Percentiles rank a stretch among this genome's conserved stretches.
Conservation (phyloP, 2,113 vertebrate species). For the Natator depressus region DNA sequence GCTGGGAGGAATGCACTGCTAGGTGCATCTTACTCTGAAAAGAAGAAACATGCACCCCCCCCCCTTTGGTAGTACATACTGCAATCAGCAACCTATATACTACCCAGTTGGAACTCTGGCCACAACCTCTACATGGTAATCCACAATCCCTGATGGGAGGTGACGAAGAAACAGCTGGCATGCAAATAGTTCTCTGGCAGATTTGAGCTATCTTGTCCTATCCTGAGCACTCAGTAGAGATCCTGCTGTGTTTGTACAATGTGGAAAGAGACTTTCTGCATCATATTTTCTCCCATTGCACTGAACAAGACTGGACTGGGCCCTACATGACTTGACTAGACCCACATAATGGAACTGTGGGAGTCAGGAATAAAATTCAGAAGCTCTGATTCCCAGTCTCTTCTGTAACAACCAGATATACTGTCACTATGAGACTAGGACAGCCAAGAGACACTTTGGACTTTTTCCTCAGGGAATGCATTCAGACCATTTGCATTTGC, state of each 20-base stretch:
- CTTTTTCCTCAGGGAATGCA: slow-evolving; percentile 6
- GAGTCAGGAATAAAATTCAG: neutral
- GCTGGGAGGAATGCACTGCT: neutral
- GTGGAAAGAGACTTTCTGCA: neutral
- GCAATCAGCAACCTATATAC: accelerated
- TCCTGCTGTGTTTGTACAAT: neutral
- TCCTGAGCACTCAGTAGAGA: slow-evolving; percentile 1
- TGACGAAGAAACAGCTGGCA: neutral
- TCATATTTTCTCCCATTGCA: neutral
- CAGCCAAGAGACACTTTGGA: neutral
- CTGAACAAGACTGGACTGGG: neutral
- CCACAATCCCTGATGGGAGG: neutral
- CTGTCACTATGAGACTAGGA: neutral
- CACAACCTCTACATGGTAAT: neutral
- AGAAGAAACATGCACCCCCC: neutral
- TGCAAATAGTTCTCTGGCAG: neutral
- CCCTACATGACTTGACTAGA: neutral
- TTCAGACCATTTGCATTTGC: neutral
- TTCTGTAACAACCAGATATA: neutral
- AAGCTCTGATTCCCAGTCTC: neutral
- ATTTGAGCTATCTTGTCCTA: neutral
- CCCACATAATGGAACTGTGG: neutral
- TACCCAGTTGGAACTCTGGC: slow-evolving; percentile 25
- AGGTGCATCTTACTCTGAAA: neutral
- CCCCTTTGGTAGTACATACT: neutral